Conservation (phyloP, 2,797 vertebrate species). For the Nannoperca obscura region DNA sequence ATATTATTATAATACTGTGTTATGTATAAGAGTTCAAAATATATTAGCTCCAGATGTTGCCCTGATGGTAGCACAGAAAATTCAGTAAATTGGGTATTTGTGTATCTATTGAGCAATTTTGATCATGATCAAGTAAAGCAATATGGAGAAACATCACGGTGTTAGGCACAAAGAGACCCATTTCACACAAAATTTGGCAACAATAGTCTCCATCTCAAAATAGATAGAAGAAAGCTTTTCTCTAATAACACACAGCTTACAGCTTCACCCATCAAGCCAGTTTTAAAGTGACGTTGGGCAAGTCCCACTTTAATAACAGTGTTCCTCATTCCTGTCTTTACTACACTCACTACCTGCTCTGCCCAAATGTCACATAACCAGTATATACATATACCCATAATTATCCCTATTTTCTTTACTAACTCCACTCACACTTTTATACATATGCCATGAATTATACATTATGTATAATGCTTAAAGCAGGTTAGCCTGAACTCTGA, state of each 20-base stretch:
- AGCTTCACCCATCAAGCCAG: slow-evolving; percentile 30
- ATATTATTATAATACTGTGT: neutral
- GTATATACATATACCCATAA: neutral
- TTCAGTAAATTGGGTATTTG: neutral
- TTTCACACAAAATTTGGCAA: slow-evolving; percentile 19
- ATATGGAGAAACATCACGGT: slow-evolving; percentile 3
- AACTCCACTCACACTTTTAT: neutral
- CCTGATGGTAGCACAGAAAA: neutral
- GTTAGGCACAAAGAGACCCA: slow-evolving; percentile 12
- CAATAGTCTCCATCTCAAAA: slow-evolving; percentile 22
- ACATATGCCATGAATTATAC: neutral
- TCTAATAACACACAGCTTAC: slow-evolving; percentile 22
- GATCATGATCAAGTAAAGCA: slow-evolving; percentile 23
- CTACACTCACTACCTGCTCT: neutral
- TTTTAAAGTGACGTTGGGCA: slow-evolving; percentile 28
- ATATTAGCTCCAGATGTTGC: neutral
- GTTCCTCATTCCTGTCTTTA: neutral
- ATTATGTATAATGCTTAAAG: neutral
- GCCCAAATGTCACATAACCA: neutral
- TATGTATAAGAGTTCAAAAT: neutral
- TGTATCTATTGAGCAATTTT: slow-evolving; percentile 7
- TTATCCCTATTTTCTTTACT: neutral
- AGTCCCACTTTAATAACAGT: neutral
- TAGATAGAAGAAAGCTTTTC: slow-evolving; percentile 39
- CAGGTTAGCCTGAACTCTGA: neutral